Conservation (phyloP, 2,888 invertebrate species). For the Eilema depressum region DNA sequence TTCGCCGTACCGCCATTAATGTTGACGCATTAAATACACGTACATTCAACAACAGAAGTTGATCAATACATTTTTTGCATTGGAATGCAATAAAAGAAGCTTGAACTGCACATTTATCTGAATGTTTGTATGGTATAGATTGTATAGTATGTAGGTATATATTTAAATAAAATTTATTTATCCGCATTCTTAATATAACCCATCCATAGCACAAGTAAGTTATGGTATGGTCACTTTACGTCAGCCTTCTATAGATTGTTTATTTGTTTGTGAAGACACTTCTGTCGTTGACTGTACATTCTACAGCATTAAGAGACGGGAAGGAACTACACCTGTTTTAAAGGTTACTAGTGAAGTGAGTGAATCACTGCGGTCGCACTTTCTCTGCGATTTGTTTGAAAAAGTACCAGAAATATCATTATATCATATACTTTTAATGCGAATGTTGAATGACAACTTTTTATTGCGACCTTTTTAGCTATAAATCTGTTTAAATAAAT, state of each 20-base stretch:
- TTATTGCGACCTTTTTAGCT: background rate
- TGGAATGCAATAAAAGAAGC: too few relatives aligned
- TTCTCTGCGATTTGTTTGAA: conserved; percentile 40
- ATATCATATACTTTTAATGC: conserved; percentile 24
- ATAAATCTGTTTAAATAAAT: too few relatives aligned
- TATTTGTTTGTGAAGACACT: background rate
- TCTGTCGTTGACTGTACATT: background rate
- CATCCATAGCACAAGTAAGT: too few relatives aligned
- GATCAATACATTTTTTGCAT: background rate
- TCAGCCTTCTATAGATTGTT: too few relatives aligned
- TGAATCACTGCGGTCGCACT: conserved; percentile 43
- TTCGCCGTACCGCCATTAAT: background rate
- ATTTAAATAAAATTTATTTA: too few relatives aligned
- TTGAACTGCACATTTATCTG: too few relatives aligned
- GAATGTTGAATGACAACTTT: background rate
- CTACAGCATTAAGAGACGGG: conserved; percentile 26
- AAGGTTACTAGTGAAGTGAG: conserved; percentile 33
- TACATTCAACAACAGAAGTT: background rate
- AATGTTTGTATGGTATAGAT: too few relatives aligned
- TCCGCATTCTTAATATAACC: too few relatives aligned
- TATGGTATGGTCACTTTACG: too few relatives aligned
- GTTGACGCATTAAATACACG: background rate
- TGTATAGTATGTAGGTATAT: too few relatives aligned
- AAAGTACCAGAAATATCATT: conserved; percentile 21
- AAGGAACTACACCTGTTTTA: conserved; percentile 48